These are phyloP conservation scores for Euphonia xanthogaster DNA, from an alignment of 2,797 vertebrate genomes.

Conservation along the genomic window DNA sequence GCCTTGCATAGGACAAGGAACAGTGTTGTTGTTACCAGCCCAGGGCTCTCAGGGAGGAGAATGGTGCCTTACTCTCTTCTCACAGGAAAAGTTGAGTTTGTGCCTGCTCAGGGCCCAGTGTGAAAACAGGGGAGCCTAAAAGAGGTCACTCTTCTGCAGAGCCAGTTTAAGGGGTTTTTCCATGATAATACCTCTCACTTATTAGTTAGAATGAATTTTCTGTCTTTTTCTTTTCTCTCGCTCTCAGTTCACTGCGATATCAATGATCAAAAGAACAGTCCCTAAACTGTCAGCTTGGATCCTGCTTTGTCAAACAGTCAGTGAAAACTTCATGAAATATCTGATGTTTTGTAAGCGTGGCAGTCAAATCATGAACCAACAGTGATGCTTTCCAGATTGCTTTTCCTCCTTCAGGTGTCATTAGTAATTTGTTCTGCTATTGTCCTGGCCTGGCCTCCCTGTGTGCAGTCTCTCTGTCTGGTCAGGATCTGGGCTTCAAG, in stretches of 20 bases:
- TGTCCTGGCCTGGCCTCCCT: constrained; percentile 27
- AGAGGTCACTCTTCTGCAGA: neutral
- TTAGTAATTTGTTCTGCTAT: constrained; percentile 61
- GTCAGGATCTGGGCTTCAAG: constrained; percentile 4
- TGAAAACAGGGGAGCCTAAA: neutral
- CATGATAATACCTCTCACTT: neutral
- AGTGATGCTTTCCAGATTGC: neutral
- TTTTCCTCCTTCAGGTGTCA: constrained; percentile 55
- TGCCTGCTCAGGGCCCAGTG: neutral
- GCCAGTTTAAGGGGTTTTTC: fast-evolving
- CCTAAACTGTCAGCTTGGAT: neutral
- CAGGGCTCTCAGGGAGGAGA: neutral
- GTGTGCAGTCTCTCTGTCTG: neutral
- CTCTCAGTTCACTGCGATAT: neutral
- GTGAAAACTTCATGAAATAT: constrained; percentile 14
- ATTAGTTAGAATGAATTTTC: neutral
- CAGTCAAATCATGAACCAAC: neutral
- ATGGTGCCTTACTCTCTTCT: neutral
- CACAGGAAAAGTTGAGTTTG: neutral
- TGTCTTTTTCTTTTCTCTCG: neutral
- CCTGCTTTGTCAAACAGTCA: neutral
- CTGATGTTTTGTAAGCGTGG: neutral
- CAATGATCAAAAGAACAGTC: neutral
- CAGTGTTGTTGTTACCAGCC: neutral
- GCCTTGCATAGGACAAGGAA: neutral